Evolutionary conservation across 1,140 invertebrate genomes (phyloP), one percentile per base, ranked within the genome.

Genomic region (Eubasilissa regina): DNA sequence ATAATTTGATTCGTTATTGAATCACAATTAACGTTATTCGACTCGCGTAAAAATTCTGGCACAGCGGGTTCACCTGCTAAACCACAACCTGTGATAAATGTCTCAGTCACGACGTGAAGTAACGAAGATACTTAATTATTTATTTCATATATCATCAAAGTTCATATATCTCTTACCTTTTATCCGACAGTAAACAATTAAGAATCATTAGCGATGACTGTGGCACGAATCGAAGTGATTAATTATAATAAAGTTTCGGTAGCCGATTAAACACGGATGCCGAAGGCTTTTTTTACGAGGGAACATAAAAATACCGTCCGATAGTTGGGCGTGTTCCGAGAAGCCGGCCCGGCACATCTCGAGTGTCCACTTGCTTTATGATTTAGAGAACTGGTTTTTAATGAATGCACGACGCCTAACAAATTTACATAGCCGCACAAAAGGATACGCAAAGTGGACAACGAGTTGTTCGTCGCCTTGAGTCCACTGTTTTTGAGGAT

Each of bases 181-280:
- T 70, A 70, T 70, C 43, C 66, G 66, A 70, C 66, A 70, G 43
- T 70, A 70, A 70, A 70, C 66, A 70, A 70, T 70, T 70, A 70
- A 70, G 66, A 70, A 47, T 70, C 66, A 70, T 70, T 70, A 70
- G 66, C 15, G 43, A 11, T 19, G 43, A 47, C 43, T 64, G 66
- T n/a, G 66, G 21, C 66, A 44, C 55, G 73, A 48, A 58, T 60
- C 45, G 44, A 19, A 51, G 56, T 76, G 75, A 76, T 76, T 76
- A 76, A 76, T 76, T 76, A 64, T 76, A 15, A 13, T 25, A 47
- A 19, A 45, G 25, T 64, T 76, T 64, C 75, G 55, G 75, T 76
- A 76, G 75, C 75, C 56, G 75, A 76, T 76, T 76, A 76, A 64
- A 76, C 73, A 60, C 44, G 66, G 66, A 70, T 70, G 45, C 66